phyloP scores from a whole-genome alignment of 2,888 invertebrate species.

The Noctua janthe region DNA sequence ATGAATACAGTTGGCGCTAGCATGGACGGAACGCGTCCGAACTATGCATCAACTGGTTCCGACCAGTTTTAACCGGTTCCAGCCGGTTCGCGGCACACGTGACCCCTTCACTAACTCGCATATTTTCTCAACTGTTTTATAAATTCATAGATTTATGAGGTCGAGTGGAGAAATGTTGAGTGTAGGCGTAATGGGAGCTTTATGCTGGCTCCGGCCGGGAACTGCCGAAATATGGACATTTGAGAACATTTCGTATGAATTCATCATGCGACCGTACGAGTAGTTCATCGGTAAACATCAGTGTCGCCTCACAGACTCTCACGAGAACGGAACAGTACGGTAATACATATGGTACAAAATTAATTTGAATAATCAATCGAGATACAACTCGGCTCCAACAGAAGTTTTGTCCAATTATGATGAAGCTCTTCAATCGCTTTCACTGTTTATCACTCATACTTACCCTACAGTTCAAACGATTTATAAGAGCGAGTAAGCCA shows the following conservation, averaged over 20 bases:
- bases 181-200: slow-evolving; percentile 34
- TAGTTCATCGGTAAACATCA: background rate
- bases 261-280: slow-evolving; percentile 9
- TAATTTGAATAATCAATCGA: background rate
- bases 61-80: slow-evolving; percentile 11
- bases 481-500: background rate
- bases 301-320: background rate
- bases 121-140: slow-evolving; percentile 50
- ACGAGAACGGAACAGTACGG: background rate
- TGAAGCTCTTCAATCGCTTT: background rate
- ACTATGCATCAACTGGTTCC: slow-evolving; percentile 42
- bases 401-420: background rate
- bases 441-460: background rate
- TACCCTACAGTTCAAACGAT: background rate
- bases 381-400: background rate
- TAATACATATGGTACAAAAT: background rate
- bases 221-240: slow-evolving; percentile 40
- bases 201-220: slow-evolving; percentile 36
- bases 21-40: slow-evolving; percentile 19
- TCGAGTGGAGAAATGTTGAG: slow-evolving; percentile 22
- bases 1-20: slow-evolving; percentile 41
- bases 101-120: slow-evolving; percentile 41
- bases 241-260: slow-evolving; percentile 52
- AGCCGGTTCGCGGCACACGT: slow-evolving; percentile 34
- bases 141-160: slow-evolving; percentile 61